phyloP scores from a whole-genome alignment of 2,888 invertebrate species.

The Hypena proboscidalis region DNA sequence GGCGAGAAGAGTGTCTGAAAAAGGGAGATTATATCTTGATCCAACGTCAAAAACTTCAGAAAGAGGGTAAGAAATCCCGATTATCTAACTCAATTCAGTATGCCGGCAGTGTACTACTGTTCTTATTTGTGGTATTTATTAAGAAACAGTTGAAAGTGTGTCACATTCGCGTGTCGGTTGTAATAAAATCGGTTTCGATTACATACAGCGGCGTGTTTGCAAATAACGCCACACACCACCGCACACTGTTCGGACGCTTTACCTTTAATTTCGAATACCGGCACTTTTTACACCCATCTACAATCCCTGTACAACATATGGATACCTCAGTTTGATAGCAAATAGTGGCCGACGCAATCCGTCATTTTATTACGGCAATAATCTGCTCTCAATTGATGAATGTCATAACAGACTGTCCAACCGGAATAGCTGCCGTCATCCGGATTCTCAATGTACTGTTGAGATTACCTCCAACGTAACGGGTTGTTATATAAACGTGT shows the following conservation, averaged over 20 bases:
- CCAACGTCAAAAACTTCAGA: conserved; percentile 21
- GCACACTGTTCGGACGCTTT: conserved; percentile 27
- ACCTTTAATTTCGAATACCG: conserved; percentile 52
- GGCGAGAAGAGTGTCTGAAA: conserved; percentile 16
- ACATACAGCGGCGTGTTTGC: conserved; percentile 44
- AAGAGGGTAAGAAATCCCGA: conserved; percentile 23
- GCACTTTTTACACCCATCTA: conserved; percentile 49
- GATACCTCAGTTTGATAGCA: conserved; percentile 36
- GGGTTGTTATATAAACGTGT: conserved; percentile 24
- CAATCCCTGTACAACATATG: conserved; percentile 42
- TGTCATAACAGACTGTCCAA: conserved; percentile 30
- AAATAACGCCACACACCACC: conserved; percentile 36
- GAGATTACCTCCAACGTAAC: conserved; percentile 19
- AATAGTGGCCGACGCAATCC: conserved; percentile 28
- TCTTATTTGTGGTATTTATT: conserved; percentile 46
- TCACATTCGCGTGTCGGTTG: conserved; percentile 44
- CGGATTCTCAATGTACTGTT: conserved; percentile 21
- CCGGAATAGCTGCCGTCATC: conserved; percentile 32
- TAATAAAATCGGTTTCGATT: conserved; percentile 58
- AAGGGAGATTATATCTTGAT: conserved; percentile 23
- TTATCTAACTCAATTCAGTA: conserved; percentile 23
- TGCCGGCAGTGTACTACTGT: conserved; percentile 21
- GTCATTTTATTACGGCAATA: conserved; percentile 9
- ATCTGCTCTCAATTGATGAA: conserved; percentile 26
- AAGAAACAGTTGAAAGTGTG: conserved; percentile 54